Base-by-base conservation (phyloP, 2,113 vertebrate genomes). In the Upupa epops region DNA sequence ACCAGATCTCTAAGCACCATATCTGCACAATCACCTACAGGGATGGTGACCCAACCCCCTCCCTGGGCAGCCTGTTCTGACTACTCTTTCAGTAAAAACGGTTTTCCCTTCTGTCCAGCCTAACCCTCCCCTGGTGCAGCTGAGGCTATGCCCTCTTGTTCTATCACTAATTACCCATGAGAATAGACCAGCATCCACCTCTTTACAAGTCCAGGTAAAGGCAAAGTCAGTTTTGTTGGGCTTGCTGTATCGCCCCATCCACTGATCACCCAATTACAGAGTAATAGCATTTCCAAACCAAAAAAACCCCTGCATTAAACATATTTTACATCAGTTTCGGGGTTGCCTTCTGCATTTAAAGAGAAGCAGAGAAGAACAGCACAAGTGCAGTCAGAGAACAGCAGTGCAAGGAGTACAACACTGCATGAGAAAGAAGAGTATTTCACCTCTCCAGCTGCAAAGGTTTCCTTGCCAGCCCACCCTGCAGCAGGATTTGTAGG, bases 181-280 rank as follows among this genome's bases (percentile, higher is more conserved):
- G 40, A 42, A 42, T 11, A 42, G 40, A 42, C 40, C 40, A 42
- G 40, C 40, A 42, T 15, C 15, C 40, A 42, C 40, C 40, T 42
- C 40, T 78, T 21, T 9, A 37, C 72, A 93, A 94, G 51, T 90
- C 83, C 83, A 58, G 66, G 36, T 37, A 42, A 19, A 89, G 71
- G 58, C 68, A 86, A 89, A 86, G 65, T 66, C 76, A 89, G 5
- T 45, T 69, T 79, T 92, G 59, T 68, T 86, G 90, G 72, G 59
- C 52, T 86, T 1, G 1, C 36, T 81, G 36, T 84, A 71, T 55
- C 64, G 66, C 68, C 51, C 40, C 42, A 37, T 46, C 24, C 56
- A 28, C 21, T 5, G 28, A 8, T 5, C 49, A 80, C 6, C 28
- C 52, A 14, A 26, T 16, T 32, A 28, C 5, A 54, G 65, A 78